Percentiles rank a stretch among this genome's conserved stretches.
phyloP scores from a whole-genome alignment of 2,797 vertebrate genomes.

The Pangasius djambal region DNA sequence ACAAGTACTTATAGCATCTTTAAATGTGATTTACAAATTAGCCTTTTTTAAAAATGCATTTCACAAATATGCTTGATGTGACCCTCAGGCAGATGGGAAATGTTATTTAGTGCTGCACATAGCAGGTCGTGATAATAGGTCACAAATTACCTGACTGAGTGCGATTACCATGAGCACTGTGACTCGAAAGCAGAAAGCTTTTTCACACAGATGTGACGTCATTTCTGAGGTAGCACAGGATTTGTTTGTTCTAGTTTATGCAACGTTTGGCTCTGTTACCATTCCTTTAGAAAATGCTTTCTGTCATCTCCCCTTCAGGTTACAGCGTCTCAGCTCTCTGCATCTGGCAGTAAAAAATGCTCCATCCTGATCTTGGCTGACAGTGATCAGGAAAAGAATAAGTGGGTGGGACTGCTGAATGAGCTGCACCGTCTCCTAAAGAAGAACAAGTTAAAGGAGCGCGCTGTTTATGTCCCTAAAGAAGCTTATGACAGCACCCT shows the following conservation, averaged over 20 bases:
- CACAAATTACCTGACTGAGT: neutral
- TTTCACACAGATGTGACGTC: too few species aligned
- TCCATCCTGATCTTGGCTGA: slow-evolving; percentile 95
- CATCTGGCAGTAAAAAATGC: slow-evolving; percentile 87
- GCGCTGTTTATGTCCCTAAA: slow-evolving; percentile 94
- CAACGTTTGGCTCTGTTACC: neutral
- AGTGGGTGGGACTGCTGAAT: slow-evolving; percentile 93
- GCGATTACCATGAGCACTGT: neutral
- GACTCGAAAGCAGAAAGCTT: neutral
- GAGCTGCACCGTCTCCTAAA: slow-evolving; percentile 95
- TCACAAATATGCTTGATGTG: neutral
- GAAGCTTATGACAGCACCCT: slow-evolving; percentile 97
- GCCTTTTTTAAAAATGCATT: neutral
- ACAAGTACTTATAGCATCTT: neutral
- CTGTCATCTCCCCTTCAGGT: slow-evolving; percentile 75
- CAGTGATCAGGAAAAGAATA: slow-evolving; percentile 92
- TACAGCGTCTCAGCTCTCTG: slow-evolving; percentile 91
- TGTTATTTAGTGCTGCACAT: neutral
- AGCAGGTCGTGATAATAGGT: neutral
- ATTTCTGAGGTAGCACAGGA: neutral
- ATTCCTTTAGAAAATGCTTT: neutral
- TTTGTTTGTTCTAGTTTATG: neutral
- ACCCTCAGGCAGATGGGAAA: neutral
- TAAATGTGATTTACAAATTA: neutral
- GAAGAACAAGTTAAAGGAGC: slow-evolving; percentile 98